phyloP scores from a whole-genome alignment of 2,797 vertebrate genomes.

The Myripristis jacobus region DNA sequence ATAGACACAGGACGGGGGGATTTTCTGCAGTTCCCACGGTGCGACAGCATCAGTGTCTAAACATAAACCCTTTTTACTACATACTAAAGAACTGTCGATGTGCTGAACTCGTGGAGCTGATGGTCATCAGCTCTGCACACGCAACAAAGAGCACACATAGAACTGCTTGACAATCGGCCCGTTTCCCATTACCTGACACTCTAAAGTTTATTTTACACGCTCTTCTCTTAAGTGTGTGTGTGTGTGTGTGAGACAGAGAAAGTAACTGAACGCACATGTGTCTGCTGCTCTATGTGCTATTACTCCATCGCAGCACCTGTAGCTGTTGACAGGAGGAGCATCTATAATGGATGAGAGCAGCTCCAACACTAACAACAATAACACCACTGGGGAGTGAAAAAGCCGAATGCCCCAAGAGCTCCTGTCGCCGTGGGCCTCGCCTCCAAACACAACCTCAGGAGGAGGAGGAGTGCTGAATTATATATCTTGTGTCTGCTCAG shows the following conservation, averaged over 20 bases:
- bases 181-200: constrained; percentile 10
- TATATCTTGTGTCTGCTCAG: not conserved
- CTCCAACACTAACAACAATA: constrained; percentile 36
- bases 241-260: not conserved
- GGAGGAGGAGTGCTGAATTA: not conserved
- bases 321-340: constrained; percentile 32
- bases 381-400: constrained; percentile 23
- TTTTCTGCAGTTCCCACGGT: constrained; percentile 34
- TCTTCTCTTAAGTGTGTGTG: not conserved
- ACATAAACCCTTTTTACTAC: constrained; percentile 54
- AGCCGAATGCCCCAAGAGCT: constrained; percentile 3
- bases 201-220: constrained; percentile 16
- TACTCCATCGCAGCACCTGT: constrained; percentile 35
- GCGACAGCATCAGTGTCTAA: constrained; percentile 32
- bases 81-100: constrained; percentile 33
- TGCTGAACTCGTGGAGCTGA: constrained; percentile 7
- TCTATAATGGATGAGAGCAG: constrained; percentile 43
- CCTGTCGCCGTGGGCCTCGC: constrained; percentile 21
- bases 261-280: not conserved
- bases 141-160: constrained; percentile 31
- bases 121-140: constrained; percentile 19
- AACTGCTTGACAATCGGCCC: constrained; percentile 2
- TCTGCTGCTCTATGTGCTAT: not conserved
- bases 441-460: constrained; percentile 19
- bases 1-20: constrained; percentile 34